A percentile compares a stretch with the other conserved stretches of the same genome.
These are phyloP conservation scores for Malachius bipustulatus DNA, from an alignment of 2,888 invertebrate species.

Conservation along the genomic window DNA sequence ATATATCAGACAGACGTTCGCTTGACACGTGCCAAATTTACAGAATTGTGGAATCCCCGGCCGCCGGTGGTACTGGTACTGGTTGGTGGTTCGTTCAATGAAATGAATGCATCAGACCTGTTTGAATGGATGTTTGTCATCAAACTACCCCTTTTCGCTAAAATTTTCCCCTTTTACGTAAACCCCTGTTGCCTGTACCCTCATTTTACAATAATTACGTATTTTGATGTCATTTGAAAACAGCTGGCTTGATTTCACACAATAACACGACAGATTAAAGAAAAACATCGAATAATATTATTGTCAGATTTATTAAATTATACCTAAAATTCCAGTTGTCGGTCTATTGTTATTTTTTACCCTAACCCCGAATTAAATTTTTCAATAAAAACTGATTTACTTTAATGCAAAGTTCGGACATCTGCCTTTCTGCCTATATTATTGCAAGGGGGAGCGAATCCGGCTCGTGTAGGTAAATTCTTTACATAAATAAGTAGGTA, in stretches of 20 bases:
- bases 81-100: too few species aligned
- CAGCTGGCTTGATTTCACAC: conserved; percentile 31
- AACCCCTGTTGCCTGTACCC: conserved; percentile 29
- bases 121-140: conserved; percentile 30
- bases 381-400: conserved; percentile 1
- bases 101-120: not conserved
- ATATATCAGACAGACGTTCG: not conserved
- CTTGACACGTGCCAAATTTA: not conserved
- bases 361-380: not conserved
- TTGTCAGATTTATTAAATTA: conserved; percentile 13
- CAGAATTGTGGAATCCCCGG: not conserved
- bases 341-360: conserved; percentile 1
- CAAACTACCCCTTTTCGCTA: conserved; percentile 33
- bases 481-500: too few species aligned
- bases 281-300: conserved; percentile 27
- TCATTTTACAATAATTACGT: conserved; percentile 38
- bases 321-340: conserved; percentile 2
- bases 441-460: conserved; percentile 3
- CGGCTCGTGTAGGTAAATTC: too few species aligned
- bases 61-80: not conserved
- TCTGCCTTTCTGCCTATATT: not conserved
- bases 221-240: conserved; percentile 32
- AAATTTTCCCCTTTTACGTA: conserved; percentile 37
- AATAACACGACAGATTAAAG: conserved; percentile 30
- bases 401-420: conserved; percentile 1